phyloP scores from a whole-genome alignment of 2,797 vertebrate species.

The Falco cherrug region DNA sequence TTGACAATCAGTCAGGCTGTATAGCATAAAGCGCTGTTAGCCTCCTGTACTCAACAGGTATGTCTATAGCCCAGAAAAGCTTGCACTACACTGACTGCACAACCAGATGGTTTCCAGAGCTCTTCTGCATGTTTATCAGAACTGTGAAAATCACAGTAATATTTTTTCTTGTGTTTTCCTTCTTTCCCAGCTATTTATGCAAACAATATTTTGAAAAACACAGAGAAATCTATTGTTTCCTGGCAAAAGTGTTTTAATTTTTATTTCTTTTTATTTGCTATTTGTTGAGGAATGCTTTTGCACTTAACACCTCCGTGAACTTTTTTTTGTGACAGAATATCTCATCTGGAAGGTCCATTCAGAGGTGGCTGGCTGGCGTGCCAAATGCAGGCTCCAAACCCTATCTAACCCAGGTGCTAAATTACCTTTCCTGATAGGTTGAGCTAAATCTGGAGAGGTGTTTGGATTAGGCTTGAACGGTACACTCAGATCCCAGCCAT shows the following conservation, averaged over 20 bases:
- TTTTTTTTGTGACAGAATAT: slow-evolving; percentile 32
- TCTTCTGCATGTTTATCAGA: not conserved
- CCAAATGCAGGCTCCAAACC: slow-evolving; percentile 38
- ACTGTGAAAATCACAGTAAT: not conserved
- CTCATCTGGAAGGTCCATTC: slow-evolving; percentile 73
- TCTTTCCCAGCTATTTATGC: not conserved
- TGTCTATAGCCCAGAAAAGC: not conserved
- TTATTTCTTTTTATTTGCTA: not conserved
- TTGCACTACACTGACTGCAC: too few relatives aligned
- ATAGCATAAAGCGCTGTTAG: not conserved
- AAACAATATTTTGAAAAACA: slow-evolving; percentile 45
- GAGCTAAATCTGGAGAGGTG: slow-evolving; percentile 40
- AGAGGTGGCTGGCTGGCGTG: slow-evolving; percentile 32
- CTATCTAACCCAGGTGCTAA: slow-evolving; percentile 54
- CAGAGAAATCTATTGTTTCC: not conserved
- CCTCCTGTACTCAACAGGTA: not conserved
- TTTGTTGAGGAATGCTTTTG: slow-evolving; percentile 68
- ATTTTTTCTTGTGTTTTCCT: not conserved
- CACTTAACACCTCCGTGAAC: slow-evolving; percentile 69
- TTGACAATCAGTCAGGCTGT: not conserved
- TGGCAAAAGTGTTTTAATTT: not conserved
- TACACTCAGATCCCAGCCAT: slow-evolving; percentile 30
- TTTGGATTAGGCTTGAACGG: slow-evolving; percentile 6
- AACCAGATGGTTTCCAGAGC: not conserved
- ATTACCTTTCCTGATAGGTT: slow-evolving; percentile 57